Base-by-base conservation (phyloP, 2,113 vertebrate genomes). In the Albula goreensis region DNA sequence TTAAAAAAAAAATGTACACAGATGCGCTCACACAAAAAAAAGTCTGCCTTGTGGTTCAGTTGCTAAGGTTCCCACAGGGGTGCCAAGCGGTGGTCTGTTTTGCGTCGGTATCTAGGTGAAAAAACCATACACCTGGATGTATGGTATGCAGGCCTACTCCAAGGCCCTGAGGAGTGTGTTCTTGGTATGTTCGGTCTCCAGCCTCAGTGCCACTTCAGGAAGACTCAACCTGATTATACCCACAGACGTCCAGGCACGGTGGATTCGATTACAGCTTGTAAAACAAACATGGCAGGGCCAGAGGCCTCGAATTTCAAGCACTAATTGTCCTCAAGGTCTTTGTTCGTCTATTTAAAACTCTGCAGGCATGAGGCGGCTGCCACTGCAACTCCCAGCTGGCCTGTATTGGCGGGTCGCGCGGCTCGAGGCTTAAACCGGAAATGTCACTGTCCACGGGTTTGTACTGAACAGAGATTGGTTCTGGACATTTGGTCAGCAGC, bases 321-420 rank as follows among this genome's bases (percentile, higher is more conserved):
- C 82, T 89, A 53, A 82, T 86, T 17, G 49, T 84, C 87, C 78
- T 78, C 79, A 49, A 77, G 78, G 85, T 83, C 82, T 89, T 91
- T 93, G 89, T 91, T 93, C 83, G 87, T 90, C 91, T 91, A 89
- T 91, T 91, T 90, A 91, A 88, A 87, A 80, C 78, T 31, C 22
- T 17, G 17, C 49, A 51, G 57, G 74, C n/a, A 66, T 2, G 15
- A 84, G 4, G 5, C 1, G 56, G 4, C n/a, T 9, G 60, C 60
- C 8, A 15, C 57, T 3, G 57, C 12, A 2, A 49, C 57, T 70
- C 48, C 82, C 50, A 48, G 63, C 83, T 52, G 41, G 50, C 41
- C 49, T 22, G 57, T 12, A 15, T 77, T 51, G 70, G 70, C 25
- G 22, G 22, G 19, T 77, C 70, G 5, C 9, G 22, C 5, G 70